Conservation (phyloP, 2,888 invertebrate species). For the Ramazzottius varieornatus region DNA sequence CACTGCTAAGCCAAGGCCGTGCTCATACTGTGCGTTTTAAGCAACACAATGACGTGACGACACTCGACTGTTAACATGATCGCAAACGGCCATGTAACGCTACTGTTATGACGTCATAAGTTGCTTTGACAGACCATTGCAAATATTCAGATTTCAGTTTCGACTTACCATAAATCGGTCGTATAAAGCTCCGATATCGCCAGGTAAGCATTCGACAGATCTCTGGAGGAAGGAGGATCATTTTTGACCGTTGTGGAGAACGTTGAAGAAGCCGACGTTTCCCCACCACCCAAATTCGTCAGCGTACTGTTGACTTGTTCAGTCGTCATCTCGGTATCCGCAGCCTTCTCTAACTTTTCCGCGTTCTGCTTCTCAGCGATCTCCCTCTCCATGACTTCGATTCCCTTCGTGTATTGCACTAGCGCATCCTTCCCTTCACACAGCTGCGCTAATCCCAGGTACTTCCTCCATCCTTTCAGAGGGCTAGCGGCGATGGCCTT, state of each 20-base stretch:
- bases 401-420: constrained; percentile 22
- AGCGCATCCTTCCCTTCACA: constrained; percentile 21
- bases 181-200: constrained; percentile 25
- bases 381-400: constrained; percentile 20
- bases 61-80: too few species aligned
- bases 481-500: constrained; percentile 20
- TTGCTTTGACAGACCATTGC: too few species aligned
- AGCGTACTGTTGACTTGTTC: not conserved
- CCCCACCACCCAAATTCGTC: too few species aligned
- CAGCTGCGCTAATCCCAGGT: constrained; percentile 25
- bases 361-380: constrained; percentile 5
- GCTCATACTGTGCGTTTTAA: too few species aligned
- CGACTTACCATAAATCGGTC: constrained; percentile 24
- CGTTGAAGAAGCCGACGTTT: too few species aligned
- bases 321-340: not conserved
- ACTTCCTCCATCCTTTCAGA: constrained; percentile 23
- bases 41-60: too few species aligned
- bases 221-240: constrained; percentile 10
- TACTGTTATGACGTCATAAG: too few species aligned
- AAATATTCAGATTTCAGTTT: too few species aligned
- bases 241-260: not conserved
- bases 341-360: not conserved
- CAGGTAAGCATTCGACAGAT: constrained; percentile 23
- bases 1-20: too few species aligned
- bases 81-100: too few species aligned